Evolutionary conservation across 2,888 invertebrate genomes (phyloP).

Genomic region (Tetramorium bicarinatum): DNA sequence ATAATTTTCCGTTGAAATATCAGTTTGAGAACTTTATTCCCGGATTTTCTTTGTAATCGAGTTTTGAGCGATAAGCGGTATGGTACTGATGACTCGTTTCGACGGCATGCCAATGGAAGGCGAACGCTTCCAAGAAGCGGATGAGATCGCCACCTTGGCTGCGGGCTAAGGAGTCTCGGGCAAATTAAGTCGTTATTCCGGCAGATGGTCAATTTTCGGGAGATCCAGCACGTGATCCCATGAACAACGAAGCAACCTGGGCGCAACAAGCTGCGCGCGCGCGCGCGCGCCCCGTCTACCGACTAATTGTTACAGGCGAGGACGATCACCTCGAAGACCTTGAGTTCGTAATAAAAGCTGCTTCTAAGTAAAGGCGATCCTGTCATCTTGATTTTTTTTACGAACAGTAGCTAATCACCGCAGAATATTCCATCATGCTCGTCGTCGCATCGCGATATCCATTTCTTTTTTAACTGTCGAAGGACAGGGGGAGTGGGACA

Average conservation of each 20-base stretch:
- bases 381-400: not conserved
- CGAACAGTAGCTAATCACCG: slow-evolving; percentile 13
- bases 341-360: slow-evolving; percentile 28
- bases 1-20: slow-evolving; percentile 47
- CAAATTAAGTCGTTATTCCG: slow-evolving; percentile 85
- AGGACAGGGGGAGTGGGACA: not conserved
- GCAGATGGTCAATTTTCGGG: slow-evolving; percentile 81
- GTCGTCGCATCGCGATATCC: not conserved
- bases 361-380: not conserved
- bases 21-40: slow-evolving; percentile 60
- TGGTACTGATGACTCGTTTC: slow-evolving; percentile 57
- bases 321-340: slow-evolving; percentile 55
- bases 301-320: slow-evolving; percentile 61
- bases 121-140: slow-evolving; percentile 68
- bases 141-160: slow-evolving; percentile 73
- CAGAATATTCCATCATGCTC: not conserved
- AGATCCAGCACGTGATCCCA: slow-evolving; percentile 73
- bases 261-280: slow-evolving; percentile 64
- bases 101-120: slow-evolving; percentile 54
- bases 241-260: slow-evolving; percentile 53
- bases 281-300: slow-evolving; percentile 61
- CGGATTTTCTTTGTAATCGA: slow-evolving; percentile 58
- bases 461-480: not conserved
- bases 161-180: slow-evolving; percentile 73
- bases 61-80: slow-evolving; percentile 31